phyloP scores from a whole-genome alignment of 2,113 vertebrate species.

The Scolopax mira region DNA sequence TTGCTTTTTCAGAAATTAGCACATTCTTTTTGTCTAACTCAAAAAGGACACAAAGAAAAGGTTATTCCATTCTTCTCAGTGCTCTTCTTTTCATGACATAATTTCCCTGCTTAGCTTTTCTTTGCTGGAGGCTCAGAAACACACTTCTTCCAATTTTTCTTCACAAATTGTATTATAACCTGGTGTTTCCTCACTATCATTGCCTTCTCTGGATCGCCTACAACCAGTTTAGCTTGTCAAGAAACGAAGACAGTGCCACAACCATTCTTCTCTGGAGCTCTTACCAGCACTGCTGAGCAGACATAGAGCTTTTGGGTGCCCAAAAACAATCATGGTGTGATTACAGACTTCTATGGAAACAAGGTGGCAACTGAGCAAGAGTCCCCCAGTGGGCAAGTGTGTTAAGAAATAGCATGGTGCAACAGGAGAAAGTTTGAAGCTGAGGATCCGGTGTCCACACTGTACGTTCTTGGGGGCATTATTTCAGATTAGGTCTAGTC shows the following conservation, averaged over 20 bases:
- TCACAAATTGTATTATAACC: neutral
- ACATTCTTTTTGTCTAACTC: neutral
- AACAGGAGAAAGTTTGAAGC: neutral
- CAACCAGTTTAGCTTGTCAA: neutral
- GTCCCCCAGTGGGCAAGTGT: neutral
- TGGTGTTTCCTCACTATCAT: neutral
- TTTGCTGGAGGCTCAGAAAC: neutral
- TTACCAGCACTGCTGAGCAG: neutral
- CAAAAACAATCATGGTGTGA: neutral
- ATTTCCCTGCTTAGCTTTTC: neutral
- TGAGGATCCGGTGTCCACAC: neutral
- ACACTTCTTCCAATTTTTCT: neutral
- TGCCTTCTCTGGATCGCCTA: neutral
- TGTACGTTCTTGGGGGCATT: neutral
- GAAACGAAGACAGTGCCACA: neutral
- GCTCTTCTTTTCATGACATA: neutral
- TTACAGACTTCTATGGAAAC: neutral
- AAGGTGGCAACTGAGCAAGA: neutral
- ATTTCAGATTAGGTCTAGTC: neutral
- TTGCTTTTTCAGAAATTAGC: neutral
- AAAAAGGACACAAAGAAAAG: neutral
- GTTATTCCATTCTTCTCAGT: neutral
- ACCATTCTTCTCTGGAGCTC: neutral
- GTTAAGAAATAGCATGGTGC: neutral
- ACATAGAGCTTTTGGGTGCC: too few species aligned